Evolutionary conservation across 1,140 invertebrate species (phyloP).

Genomic region (Dendrolimus punctatus): DNA sequence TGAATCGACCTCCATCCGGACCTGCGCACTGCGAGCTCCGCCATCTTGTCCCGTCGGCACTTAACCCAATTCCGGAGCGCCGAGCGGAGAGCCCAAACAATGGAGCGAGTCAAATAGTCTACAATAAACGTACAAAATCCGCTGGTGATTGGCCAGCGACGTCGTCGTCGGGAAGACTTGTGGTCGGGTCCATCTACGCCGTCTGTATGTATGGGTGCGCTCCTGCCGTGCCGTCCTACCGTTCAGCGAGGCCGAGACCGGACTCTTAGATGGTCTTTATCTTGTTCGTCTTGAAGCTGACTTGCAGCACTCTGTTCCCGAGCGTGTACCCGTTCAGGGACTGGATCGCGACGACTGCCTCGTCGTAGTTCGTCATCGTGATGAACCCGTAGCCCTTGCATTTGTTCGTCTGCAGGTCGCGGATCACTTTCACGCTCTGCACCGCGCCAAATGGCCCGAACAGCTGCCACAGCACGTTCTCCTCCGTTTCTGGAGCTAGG

Average conservation of each 20-base stretch:
- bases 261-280: conserved; percentile 87
- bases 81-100: conserved; percentile 43
- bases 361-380: conserved; percentile 99
- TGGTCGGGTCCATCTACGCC: conserved; percentile 23
- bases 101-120: conserved; percentile 16
- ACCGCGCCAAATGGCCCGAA: conserved; percentile 99
- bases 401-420: conserved; percentile 98
- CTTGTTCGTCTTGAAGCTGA: conserved; percentile 98
- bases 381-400: conserved; percentile 99
- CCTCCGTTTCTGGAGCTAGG: conserved; percentile 97
- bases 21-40: neutral
- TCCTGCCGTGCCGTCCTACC: conserved; percentile 68
- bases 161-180: conserved; percentile 39
- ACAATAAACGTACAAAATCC: conserved; percentile 23
- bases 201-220: conserved; percentile 58
- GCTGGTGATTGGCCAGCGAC: conserved; percentile 23
- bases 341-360: conserved; percentile 97
- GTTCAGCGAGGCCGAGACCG: conserved; percentile 53
- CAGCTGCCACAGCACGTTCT: conserved; percentile 98
- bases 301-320: conserved; percentile 97
- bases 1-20: neutral
- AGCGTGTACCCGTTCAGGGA: conserved; percentile 98
- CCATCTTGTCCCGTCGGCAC: conserved; percentile 26
- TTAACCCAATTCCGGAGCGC: conserved; percentile 49
- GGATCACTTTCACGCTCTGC: conserved; percentile 97